These are phyloP conservation scores for Fringilla coelebs DNA, from an alignment of 2,797 vertebrate species.

Conservation along the genomic window DNA sequence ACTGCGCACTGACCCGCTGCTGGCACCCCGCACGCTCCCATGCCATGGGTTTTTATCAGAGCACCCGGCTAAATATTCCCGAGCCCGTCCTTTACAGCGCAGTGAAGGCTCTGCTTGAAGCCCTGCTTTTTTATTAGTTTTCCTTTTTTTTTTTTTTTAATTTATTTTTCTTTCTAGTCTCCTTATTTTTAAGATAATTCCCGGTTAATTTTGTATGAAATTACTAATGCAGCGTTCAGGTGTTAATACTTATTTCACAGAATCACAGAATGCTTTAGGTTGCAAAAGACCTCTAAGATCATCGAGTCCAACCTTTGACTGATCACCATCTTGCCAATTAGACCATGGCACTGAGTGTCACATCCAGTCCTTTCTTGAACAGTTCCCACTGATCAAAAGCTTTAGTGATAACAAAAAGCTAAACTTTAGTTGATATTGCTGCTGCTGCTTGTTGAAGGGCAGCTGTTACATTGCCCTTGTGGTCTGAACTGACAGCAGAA, in stretches of 20 bases:
- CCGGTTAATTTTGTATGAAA: neutral
- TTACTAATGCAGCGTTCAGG: neutral
- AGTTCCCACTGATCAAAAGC: neutral
- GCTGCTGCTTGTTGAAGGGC: neutral
- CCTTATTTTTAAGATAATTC: neutral
- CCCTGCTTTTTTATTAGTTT: neutral
- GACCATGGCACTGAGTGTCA: neutral
- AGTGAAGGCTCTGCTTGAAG: neutral
- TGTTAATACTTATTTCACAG: neutral
- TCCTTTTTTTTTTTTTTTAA: accelerated
- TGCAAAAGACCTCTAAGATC: neutral
- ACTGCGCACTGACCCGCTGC: neutral
- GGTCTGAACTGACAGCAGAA: neutral
- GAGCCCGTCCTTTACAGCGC: neutral
- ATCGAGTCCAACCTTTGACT: neutral
- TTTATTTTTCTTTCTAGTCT: neutral
- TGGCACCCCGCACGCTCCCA: neutral
- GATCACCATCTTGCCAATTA: neutral
- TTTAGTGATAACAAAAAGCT: neutral
- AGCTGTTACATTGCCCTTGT: accelerated
- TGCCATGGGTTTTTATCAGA: neutral
- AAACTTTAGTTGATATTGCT: neutral
- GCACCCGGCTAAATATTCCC: neutral
- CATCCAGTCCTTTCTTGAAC: neutral
- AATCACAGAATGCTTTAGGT: neutral